Evolutionary conservation across 2,113 vertebrate species (phyloP).

Genomic region (Tychaedon coryphoeus): DNA sequence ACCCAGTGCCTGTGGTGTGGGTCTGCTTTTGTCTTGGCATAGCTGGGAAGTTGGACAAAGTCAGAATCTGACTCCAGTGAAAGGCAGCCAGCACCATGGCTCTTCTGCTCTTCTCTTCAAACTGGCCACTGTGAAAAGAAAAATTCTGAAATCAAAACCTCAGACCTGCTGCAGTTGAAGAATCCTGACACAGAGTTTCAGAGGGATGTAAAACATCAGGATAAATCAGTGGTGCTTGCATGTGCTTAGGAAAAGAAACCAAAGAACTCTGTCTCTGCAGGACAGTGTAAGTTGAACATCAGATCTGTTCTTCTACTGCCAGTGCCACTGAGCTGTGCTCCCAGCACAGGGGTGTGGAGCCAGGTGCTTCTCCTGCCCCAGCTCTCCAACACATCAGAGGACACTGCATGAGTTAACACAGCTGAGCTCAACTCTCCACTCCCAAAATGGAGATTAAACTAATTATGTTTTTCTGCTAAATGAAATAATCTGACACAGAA

Average conservation of each 20-base stretch:
- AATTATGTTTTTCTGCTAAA: not conserved
- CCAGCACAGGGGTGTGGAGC: not conserved
- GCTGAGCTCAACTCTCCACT: not conserved
- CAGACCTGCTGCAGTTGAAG: not conserved
- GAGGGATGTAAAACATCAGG: not conserved
- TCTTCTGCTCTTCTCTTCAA: not conserved
- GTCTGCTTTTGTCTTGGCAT: not conserved
- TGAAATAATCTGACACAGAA: not conserved
- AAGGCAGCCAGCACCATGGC: not conserved
- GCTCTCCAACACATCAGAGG: not conserved
- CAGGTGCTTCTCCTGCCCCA: not conserved
- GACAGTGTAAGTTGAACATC: not conserved
- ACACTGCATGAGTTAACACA: not conserved
- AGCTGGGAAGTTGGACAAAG: not conserved
- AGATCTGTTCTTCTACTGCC: not conserved
- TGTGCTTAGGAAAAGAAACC: not conserved
- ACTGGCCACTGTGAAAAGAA: fast-evolving
- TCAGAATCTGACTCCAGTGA: not conserved
- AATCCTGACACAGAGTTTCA: not conserved
- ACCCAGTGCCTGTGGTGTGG: not conserved
- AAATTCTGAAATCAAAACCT: not conserved
- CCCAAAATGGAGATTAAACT: not conserved
- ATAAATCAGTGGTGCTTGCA: not conserved
- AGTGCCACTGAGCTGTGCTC: not conserved
- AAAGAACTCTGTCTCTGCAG: not conserved